phyloP scores from a whole-genome alignment of 2,888 invertebrate genomes.

The Pyrrhia umbra region DNA sequence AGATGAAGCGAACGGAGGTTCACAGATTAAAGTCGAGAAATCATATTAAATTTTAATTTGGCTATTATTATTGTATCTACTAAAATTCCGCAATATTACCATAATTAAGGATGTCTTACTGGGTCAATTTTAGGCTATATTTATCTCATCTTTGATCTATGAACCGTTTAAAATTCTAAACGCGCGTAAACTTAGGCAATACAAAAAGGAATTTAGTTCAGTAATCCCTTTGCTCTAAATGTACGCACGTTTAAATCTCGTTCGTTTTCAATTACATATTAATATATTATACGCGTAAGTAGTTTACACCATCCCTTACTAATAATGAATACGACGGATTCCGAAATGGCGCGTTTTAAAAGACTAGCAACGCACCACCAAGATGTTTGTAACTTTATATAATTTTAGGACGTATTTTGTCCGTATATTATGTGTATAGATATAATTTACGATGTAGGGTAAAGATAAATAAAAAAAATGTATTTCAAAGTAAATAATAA shows the following conservation, averaged over 20 bases:
- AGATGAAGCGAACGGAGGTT: constrained; percentile 43
- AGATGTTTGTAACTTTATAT: constrained; percentile 57
- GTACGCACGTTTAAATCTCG: constrained; percentile 25
- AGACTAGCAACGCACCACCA: constrained; percentile 74
- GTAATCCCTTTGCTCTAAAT: constrained; percentile 18
- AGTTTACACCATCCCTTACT: constrained; percentile 46
- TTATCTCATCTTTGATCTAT: constrained; percentile 38
- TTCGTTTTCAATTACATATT: constrained; percentile 30
- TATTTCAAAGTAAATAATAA: constrained; percentile 69
- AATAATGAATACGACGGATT: constrained; percentile 66
- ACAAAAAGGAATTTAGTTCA: not conserved
- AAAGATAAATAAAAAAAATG: constrained; percentile 60
- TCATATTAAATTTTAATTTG: not conserved
- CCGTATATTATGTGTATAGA: constrained; percentile 68
- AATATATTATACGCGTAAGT: constrained; percentile 29
- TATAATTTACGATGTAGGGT: constrained; percentile 54
- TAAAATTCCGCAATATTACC: not conserved
- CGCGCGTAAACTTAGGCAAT: constrained; percentile 34
- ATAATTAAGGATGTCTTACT: constrained; percentile 1
- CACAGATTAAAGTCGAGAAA: constrained; percentile 38
- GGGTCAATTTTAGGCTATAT: not conserved
- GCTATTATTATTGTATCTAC: not conserved
- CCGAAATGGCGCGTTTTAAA: constrained; percentile 67
- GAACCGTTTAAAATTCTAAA: constrained; percentile 27
- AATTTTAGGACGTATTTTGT: constrained; percentile 73